Conservation (phyloP, 2,888 invertebrate genomes). For the Agrochola lychnidis region DNA sequence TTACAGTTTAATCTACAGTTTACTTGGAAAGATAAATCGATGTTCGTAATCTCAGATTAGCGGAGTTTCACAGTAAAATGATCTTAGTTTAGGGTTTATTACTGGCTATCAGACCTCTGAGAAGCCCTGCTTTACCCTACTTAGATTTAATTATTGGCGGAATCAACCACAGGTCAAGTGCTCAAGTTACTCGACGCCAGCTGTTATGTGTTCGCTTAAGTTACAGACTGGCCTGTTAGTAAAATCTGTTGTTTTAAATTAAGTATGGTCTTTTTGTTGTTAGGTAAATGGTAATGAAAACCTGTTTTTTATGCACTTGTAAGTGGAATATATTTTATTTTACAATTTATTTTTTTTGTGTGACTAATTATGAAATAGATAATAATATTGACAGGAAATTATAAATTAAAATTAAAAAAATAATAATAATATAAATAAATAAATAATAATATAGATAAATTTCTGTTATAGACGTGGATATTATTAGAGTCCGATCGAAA, state of each 20-base stretch:
- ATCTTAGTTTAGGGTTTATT: slow-evolving; percentile 63
- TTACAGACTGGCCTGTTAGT: not conserved
- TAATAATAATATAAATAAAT: too few relatives aligned
- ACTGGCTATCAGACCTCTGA: slow-evolving; percentile 45
- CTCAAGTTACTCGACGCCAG: slow-evolving; percentile 23
- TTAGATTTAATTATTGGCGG: slow-evolving; percentile 57
- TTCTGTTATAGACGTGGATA: too few relatives aligned
- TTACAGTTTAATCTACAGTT: slow-evolving; percentile 36
- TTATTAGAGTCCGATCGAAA: too few relatives aligned
- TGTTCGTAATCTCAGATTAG: slow-evolving; percentile 54
- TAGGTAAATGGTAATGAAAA: too few relatives aligned
- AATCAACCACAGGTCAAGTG: slow-evolving; percentile 48
- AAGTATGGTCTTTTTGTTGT: not conserved
- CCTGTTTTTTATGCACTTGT: too few relatives aligned
- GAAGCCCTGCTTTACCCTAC: slow-evolving; percentile 49
- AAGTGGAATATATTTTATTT: too few relatives aligned
- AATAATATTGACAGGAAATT: too few relatives aligned
- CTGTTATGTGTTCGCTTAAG: slow-evolving; percentile 1
- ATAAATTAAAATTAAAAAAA: too few relatives aligned
- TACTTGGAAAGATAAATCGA: slow-evolving; percentile 49
- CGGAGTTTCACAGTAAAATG: slow-evolving; percentile 55
- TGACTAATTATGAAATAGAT: too few relatives aligned
- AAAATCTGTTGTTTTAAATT: not conserved
- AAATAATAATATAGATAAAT: too few relatives aligned
- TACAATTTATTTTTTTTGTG: too few relatives aligned